phyloP scores from a whole-genome alignment of 2,888 invertebrate genomes.

The Osedax fenrisi region DNA sequence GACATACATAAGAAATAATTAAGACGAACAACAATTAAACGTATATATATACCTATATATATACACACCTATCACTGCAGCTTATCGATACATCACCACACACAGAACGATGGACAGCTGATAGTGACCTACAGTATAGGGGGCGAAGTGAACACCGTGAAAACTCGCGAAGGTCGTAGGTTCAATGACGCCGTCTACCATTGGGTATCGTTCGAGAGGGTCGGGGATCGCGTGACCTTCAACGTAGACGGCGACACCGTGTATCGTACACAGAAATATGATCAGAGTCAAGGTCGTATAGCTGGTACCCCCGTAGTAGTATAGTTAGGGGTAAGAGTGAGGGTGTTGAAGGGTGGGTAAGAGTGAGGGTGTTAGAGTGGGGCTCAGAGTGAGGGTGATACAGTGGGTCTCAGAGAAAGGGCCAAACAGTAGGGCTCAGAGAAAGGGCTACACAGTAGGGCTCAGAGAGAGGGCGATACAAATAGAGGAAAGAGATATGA shows the following conservation, averaged over 20 bases:
- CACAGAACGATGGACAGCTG: conserved; percentile 44
- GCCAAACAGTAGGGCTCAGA: not conserved
- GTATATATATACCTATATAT: no score
- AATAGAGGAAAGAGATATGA: not conserved
- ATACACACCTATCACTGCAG: no score
- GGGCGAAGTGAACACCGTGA: conserved; percentile 36
- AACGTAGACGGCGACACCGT: no score
- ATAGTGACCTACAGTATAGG: conserved; percentile 44
- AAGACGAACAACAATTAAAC: no score
- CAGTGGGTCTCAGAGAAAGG: not conserved
- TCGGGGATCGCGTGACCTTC: conserved; percentile 40
- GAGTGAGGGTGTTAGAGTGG: not conserved
- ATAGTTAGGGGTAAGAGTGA: not conserved
- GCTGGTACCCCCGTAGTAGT: conserved; percentile 5
- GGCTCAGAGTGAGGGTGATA: not conserved
- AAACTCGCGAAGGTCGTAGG: conserved; percentile 32
- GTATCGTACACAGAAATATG: no score
- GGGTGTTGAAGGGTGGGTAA: not conserved
- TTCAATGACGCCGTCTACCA: conserved; percentile 47
- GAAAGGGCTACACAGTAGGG: not conserved
- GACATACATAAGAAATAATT: no score
- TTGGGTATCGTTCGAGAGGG: conserved; percentile 42
- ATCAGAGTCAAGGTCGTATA: no score
- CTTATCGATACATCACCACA: no score
- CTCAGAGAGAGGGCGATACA: not conserved